These are phyloP conservation scores for Phoebastria nigripes DNA, from an alignment of 2,797 vertebrate species.

Conservation along the genomic window DNA sequence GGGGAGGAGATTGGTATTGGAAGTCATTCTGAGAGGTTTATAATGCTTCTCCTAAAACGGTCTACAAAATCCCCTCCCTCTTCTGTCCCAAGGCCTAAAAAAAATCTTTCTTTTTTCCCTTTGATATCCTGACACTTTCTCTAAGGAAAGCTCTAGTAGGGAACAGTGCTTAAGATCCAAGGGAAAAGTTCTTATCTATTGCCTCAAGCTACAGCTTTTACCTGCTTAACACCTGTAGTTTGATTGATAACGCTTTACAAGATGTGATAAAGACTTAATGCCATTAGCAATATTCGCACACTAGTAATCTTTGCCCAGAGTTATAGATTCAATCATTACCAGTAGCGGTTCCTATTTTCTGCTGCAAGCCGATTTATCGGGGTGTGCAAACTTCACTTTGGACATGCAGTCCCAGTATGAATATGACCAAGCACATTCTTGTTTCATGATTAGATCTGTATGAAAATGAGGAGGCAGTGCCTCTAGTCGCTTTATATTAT, in stretches of 20 bases:
- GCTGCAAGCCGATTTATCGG: conserved; percentile 4
- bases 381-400: conserved; percentile 28
- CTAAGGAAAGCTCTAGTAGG: neutral
- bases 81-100: neutral
- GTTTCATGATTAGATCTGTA: neutral
- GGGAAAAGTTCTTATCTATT: conserved; percentile 41
- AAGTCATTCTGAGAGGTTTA: neutral
- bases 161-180: conserved; percentile 3
- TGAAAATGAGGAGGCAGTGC: neutral
- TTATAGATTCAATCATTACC: conserved; percentile 16
- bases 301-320: conserved; percentile 18
- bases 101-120: neutral
- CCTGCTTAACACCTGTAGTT: conserved; percentile 30
- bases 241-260: conserved; percentile 44
- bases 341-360: conserved; percentile 25
- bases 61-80: neutral
- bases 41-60: neutral
- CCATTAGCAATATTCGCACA: conserved; percentile 32
- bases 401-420: neutral
- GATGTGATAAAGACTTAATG: conserved; percentile 41
- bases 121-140: conserved; percentile 31
- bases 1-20: neutral
- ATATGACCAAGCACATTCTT: conserved; percentile 11
- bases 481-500: neutral
- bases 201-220: conserved; percentile 7